Evolutionary conservation across 2,797 vertebrate species (phyloP), one percentile per base, ranked within the genome.

Genomic region (Morus bassanus): DNA sequence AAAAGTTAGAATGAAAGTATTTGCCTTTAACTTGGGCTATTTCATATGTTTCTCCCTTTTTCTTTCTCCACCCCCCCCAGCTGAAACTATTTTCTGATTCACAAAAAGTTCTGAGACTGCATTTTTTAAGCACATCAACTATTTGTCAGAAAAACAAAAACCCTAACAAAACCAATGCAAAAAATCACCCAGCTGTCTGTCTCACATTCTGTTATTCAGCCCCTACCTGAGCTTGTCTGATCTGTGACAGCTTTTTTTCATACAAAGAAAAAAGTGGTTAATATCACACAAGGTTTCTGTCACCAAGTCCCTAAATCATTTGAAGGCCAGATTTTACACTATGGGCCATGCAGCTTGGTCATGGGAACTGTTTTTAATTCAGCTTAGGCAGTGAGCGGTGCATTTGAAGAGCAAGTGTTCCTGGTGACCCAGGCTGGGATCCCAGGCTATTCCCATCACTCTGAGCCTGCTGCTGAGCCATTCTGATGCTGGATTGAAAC

Each of bases 11-110:
- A 54, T 80, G 19, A 80, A 89, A 80, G 41, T 33, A n/a, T 92
- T 84, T 94, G 69, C 37, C 76, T 76, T 79, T 48, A 68, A 57
- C 31, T 57, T 31, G 18, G 15, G 17, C 28, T 81, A 24, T 81
- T 89, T 92, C 48, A 45, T 56, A 56, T 61, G 21, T 51, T 13
- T 54, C 15, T 31, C 17, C 57, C 3, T 59, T 27, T 19, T 16
- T 37, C 8, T 48, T 24, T 19, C 3, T n/a, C 9, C n/a, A n/a
- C n/a, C n/a, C 3, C 1, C 4, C 14, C n/a, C 54, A 85, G 53
- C 59, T 92, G 80, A 92, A 93, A 73, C 76, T 85, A 46, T 88
- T 88, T 72, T 64, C 43, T 68, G 48, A 78, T 65, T 85, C 74
- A 75, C 82, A 63, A 67, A 86, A 92, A 81, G 25, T 69, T 86